Evolutionary conservation across 2,888 invertebrate species (phyloP).

Genomic region (Rhorus exstirpatorius): DNA sequence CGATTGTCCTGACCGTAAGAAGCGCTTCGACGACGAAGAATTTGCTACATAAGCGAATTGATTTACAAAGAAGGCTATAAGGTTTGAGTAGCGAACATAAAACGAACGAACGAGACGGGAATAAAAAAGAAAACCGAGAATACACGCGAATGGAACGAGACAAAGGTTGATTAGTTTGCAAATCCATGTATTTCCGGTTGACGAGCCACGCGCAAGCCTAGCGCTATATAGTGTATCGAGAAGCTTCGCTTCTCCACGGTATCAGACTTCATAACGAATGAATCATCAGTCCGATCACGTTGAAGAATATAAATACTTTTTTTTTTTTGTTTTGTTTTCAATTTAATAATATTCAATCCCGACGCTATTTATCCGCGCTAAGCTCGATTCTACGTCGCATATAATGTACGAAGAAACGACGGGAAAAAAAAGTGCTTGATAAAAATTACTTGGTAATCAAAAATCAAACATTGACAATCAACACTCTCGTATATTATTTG

Average conservation of each 20-base stretch:
- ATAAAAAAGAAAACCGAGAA: slow-evolving; percentile 12
- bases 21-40: slow-evolving; percentile 16
- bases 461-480: too few relatives aligned
- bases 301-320: neutral
- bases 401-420: neutral
- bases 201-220: slow-evolving; percentile 39
- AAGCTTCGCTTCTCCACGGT: slow-evolving; percentile 29
- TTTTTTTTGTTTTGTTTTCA: slow-evolving; percentile 17
- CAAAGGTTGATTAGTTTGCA: slow-evolving; percentile 60
- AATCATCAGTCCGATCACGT: slow-evolving; percentile 50
- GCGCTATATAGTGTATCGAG: slow-evolving; percentile 10
- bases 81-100: too few relatives aligned
- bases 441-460: too few relatives aligned
- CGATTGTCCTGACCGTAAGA: too few relatives aligned
- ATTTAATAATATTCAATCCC: slow-evolving; percentile 22
- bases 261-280: slow-evolving; percentile 46
- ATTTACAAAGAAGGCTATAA: slow-evolving; percentile 36
- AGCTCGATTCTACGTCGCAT: neutral
- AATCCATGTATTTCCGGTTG: slow-evolving; percentile 64
- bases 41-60: slow-evolving; percentile 18
- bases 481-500: too few relatives aligned
- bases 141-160: slow-evolving; percentile 29
- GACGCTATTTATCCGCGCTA: neutral
- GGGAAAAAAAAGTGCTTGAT: neutral
- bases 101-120: too few relatives aligned